Evolutionary conservation across 2,797 vertebrate genomes (phyloP), one percentile per base, ranked within the genome.

Genomic region (Semotilus atromaculatus): DNA sequence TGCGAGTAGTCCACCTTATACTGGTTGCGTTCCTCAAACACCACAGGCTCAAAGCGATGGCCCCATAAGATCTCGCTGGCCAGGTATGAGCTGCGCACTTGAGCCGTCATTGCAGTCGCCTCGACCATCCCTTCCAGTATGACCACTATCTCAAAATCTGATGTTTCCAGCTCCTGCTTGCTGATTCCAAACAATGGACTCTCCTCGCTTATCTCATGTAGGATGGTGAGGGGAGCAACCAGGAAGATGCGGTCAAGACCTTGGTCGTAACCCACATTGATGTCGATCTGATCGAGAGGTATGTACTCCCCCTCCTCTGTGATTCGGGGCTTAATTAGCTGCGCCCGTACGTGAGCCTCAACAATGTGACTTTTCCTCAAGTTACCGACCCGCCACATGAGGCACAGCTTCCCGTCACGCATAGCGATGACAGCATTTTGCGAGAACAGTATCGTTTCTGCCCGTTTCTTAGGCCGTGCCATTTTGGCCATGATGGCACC

Each of bases 401-500:
- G 94, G 88, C 96, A 97, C 70, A 99, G 95, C 90, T 98, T 98
- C 13, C 98, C 97, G 0, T 99, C 98, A 0, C 97, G 95, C 94
- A 99, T 92, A 0, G 97, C 95, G 14, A 99, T 96, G 9, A 99
- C 96, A 0, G 97, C 97, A 0, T 98, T 97, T 84, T 97, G 96
- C 85, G 97, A 99, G 88, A 99, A 99, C 36, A 99, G 94, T 26
- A 99, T 93, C 0, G 98, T 99, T 93, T 99, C 95, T 0, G 98
- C 97, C 3, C 98, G 92, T 90, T 99, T 99, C 91, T 99, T 99
- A 81, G 98, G 98, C 88, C 98, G 93, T 0, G 98, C 98, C 98
- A 99, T 99, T 93, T 99, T 99, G 84, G 97, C 97, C 98, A 99
- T 98, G 93, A 99, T 99, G 88, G 97, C 97, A 0, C 98, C 98